Conservation (phyloP, 2,797 vertebrate species). For the Poeciliopsis turneri region DNA sequence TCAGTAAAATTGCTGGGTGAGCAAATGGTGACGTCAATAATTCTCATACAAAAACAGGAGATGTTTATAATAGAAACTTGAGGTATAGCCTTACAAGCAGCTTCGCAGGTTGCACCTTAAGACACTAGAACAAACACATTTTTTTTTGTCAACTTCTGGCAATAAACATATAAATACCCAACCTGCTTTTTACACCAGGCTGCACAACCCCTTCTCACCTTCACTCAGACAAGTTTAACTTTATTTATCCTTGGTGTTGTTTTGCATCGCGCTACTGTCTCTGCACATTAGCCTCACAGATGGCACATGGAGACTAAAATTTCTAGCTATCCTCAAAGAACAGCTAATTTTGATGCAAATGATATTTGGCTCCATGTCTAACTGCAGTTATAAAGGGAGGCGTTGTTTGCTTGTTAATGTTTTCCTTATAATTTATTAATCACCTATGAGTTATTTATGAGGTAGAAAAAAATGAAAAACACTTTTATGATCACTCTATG, state of each 20-base stretch:
- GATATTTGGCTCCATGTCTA: background rate
- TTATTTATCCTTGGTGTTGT: background rate
- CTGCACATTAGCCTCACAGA: background rate
- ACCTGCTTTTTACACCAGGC: background rate
- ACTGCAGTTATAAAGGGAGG: background rate
- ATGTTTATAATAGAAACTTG: background rate
- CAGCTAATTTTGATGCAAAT: constrained; percentile 10
- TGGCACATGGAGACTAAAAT: background rate
- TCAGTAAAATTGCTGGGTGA: background rate
- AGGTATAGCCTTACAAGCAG: background rate
- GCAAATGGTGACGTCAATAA: background rate
- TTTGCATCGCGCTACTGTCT: background rate
- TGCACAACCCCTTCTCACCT: background rate
- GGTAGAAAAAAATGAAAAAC: background rate
- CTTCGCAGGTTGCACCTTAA: background rate
- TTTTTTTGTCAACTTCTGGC: background rate
- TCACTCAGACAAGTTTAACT: background rate
- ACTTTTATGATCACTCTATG: background rate
- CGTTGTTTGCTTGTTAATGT: constrained; percentile 2
- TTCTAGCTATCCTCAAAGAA: background rate
- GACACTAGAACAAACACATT: background rate
- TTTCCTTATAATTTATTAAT: constrained; percentile 8
- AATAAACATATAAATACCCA: background rate
- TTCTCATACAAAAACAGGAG: background rate
- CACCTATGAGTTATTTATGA: constrained; percentile 1